phyloP scores from a whole-genome alignment of 2,113 vertebrate genomes.

The Tragelaphus imberbis region DNA sequence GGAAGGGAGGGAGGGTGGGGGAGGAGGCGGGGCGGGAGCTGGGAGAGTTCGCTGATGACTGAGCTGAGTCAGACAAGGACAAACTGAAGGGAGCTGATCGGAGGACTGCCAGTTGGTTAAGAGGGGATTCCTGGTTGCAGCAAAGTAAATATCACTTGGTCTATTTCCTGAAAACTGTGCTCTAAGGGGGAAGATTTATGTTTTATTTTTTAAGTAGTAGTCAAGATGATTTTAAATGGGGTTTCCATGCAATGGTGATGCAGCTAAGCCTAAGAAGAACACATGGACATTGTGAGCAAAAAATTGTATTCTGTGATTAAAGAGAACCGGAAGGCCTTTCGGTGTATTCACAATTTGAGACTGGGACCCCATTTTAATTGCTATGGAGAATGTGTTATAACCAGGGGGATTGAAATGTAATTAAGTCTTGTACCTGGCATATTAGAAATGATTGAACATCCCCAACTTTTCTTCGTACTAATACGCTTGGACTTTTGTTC shows the following conservation, averaged over 20 bases:
- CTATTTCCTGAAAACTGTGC: constrained; percentile 7
- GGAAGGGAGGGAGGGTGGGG: background rate
- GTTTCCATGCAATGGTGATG: background rate
- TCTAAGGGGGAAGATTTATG: constrained; percentile 22
- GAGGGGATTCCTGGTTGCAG: background rate
- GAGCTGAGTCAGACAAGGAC: constrained; percentile 52
- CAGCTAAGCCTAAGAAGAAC: background rate
- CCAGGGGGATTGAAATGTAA: background rate
- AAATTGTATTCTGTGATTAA: constrained; percentile 2
- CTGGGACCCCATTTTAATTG: background rate
- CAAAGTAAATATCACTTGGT: constrained; percentile 31
- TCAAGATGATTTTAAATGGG: constrained; percentile 23
- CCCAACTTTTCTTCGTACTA: background rate
- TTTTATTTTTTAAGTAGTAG: constrained; percentile 30
- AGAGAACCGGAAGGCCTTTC: background rate
- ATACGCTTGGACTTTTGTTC: background rate
- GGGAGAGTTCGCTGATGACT: background rate
- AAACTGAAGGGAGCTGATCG: constrained; percentile 50
- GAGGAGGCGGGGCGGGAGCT: accelerated
- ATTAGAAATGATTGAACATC: background rate
- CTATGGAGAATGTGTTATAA: background rate
- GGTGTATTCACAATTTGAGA: background rate
- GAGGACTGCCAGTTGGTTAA: background rate
- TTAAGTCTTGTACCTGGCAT: background rate
- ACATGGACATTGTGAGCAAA: background rate